These are phyloP conservation scores for Emydocephalus ijimae DNA, from an alignment of 2,113 vertebrate genomes.

Conservation along the genomic window DNA sequence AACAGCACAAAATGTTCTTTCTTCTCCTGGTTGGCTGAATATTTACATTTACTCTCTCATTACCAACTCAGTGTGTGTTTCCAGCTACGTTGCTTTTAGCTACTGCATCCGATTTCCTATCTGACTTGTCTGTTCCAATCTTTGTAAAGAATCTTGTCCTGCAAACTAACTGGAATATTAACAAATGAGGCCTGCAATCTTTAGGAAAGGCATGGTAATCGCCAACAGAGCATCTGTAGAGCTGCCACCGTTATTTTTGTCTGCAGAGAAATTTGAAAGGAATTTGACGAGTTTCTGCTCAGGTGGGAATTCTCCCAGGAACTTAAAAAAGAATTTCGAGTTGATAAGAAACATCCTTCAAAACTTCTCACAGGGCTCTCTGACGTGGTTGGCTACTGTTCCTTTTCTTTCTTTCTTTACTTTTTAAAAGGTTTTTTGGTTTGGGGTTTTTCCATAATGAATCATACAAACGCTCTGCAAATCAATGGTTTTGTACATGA, in stretches of 20 bases:
- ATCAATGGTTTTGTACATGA: not conserved
- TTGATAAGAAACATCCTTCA: not conserved
- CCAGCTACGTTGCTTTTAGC: not conserved
- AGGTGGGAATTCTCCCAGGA: not conserved
- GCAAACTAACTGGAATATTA: conserved; percentile 30
- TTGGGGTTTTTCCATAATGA: not conserved
- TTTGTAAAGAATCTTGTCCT: conserved; percentile 37
- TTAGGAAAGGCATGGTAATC: not conserved
- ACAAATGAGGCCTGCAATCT: conserved; percentile 28
- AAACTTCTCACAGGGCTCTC: not conserved
- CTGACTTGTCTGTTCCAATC: conserved; percentile 25
- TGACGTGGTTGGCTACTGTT: no score
- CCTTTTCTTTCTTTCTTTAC: not conserved
- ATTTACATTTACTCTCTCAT: conserved; percentile 18
- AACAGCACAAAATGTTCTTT: not conserved
- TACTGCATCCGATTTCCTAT: not conserved
- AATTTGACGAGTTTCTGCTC: not conserved
- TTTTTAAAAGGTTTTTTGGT: not conserved
- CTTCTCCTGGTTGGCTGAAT: not conserved
- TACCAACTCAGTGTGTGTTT: conserved; percentile 17
- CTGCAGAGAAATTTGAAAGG: not conserved
- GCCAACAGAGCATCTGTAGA: not conserved
- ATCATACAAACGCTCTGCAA: not conserved
- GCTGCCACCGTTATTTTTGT: not conserved
- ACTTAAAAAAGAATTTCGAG: not conserved